Conservation (phyloP, 2,888 invertebrate genomes). For the Tridacna crocea region DNA sequence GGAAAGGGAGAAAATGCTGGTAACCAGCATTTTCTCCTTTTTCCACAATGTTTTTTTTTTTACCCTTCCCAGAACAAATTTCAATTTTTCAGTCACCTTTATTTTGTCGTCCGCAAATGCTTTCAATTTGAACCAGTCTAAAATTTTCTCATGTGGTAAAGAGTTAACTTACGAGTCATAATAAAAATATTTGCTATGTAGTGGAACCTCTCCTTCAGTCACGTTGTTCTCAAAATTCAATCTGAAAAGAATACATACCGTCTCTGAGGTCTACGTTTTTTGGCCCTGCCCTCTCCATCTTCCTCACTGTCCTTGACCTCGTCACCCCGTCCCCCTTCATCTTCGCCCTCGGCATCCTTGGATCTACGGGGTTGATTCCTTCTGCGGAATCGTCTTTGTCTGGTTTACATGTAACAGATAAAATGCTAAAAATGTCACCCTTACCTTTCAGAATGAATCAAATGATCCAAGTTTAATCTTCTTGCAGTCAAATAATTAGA, state of each 20-base stretch:
- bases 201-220: no score
- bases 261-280: slow-evolving; percentile 51
- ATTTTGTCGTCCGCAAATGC: no score
- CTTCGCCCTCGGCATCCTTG: slow-evolving; percentile 55
- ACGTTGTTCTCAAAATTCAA: background rate
- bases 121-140: no score
- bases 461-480: no score
- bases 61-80: no score
- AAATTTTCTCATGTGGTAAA: no score
- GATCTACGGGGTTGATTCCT: slow-evolving; percentile 55
- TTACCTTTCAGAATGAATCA: no score
- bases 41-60: background rate
- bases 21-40: background rate
- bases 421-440: no score
- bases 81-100: no score
- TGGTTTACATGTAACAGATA: background rate
- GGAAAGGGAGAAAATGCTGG: background rate
- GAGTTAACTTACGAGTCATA: no score
- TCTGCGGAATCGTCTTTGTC: slow-evolving; percentile 58
- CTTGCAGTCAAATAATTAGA: no score
- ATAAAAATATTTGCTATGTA: no score
- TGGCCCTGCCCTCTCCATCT: slow-evolving; percentile 60
- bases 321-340: slow-evolving; percentile 54
- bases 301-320: slow-evolving; percentile 54
- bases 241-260: slow-evolving; percentile 9